Base-by-base conservation (phyloP, 1,140 invertebrate species). In the Trachymyrmex cornetzi region DNA sequence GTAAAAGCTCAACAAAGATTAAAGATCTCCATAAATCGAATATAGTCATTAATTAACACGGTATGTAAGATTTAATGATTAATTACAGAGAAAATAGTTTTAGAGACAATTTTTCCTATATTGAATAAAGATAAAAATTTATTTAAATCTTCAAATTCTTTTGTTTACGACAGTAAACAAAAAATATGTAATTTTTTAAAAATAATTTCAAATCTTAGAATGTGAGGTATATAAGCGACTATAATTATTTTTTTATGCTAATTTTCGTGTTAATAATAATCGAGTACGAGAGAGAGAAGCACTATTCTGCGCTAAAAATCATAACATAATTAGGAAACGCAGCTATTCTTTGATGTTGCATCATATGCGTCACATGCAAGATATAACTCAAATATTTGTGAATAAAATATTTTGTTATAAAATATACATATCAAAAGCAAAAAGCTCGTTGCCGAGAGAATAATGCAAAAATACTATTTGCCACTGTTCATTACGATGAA, bases 381-480 rank as follows among this genome's bases (percentile, higher is more conserved):
- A 77, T 22, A 77, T 22, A 53, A 66, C 7, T 34, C 44, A 53
- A 79, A 79, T 66, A 66, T 79, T 79, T 44, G n/a, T 19, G 24
- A 64, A 38, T 79, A 27, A 64, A 48, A 64, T 64, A 66, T 79
- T 34, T 34, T 14, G 12, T 22, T 30, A 16, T 50, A 63, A 77
- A 77, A 48, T 79, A 16, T 30, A 44, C 22, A 44, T 48, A 50
- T 64, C 19, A 79, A 79, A 64, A 79, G 6, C 59, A 64, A 19
- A 64, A 38, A 63, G 38, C 57, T 57, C 24, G 19, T 48, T 71
- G 27, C 44, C 30, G 16, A 63, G 22, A 24, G 34, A 61, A 11
- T 63, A 63, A 61, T 44, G 57, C 34, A 63, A 61, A 61, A 38
- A 61, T 61, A 53, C 19, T 59, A 34, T 77, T 75, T 59, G 44